Conservation (phyloP, 35 echinoderm and acorn worm species). For the Holothuria glaberrima region DNA sequence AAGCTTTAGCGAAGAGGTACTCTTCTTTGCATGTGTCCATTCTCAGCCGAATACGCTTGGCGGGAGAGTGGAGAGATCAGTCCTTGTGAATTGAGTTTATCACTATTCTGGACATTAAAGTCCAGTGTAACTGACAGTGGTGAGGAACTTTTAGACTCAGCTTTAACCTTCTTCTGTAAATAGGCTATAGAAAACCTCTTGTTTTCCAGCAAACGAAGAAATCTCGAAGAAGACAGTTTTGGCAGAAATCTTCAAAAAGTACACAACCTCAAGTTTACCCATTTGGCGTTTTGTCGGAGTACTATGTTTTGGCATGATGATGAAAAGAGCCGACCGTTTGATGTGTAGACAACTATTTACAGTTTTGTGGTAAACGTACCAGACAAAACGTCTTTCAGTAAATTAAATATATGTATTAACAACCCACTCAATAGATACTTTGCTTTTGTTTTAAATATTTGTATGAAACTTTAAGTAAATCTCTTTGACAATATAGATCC, state of each 20-base stretch:
- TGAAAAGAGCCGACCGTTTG: too few species aligned
- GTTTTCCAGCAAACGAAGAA: conserved; percentile 15
- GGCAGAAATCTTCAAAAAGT: conserved; percentile 17
- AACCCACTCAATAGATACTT: too few species aligned
- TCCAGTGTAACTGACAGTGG: conserved; percentile 7
- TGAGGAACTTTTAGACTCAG: not conserved
- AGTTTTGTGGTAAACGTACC: too few species aligned
- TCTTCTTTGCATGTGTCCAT: not conserved
- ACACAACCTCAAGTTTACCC: too few species aligned
- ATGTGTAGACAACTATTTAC: too few species aligned
- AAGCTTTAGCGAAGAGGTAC: not conserved
- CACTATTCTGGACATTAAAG: not conserved
- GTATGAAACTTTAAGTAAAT: too few species aligned
- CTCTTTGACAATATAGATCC: too few species aligned
- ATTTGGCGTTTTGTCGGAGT: too few species aligned
- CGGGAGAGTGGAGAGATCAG: conserved; percentile 30
- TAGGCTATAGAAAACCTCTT: not conserved
- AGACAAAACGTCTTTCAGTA: too few species aligned
- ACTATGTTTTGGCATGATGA: too few species aligned
- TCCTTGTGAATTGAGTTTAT: not conserved
- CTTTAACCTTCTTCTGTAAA: not conserved
- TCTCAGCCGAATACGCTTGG: conserved; percentile 5
- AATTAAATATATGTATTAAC: too few species aligned
- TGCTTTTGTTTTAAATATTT: too few species aligned
- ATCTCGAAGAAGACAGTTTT: not conserved